Base-by-base conservation (phyloP, 2,888 invertebrate genomes). In the Unio pictorum region DNA sequence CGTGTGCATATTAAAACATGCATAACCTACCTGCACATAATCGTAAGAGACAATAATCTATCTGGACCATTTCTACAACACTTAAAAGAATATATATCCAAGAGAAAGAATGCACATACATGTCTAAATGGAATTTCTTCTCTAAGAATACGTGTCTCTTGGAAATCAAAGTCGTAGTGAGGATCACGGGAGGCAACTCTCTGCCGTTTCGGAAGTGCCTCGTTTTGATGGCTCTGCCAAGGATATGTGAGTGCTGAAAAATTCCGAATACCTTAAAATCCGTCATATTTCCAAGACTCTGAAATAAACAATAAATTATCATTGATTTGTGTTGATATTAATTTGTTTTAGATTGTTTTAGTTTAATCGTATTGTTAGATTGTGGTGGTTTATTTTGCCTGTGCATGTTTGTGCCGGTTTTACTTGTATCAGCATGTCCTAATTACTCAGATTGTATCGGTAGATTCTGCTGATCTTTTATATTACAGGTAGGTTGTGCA, bases 141-240 rank as follows among this genome's bases (percentile, higher is more conserved):
- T 4, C 59, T 55, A 8, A 70, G 58, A 8, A 67, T 18, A 8
- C 76, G 59, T 30, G 67, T 65, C 62, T 81, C 80, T 68, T 83
- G 82, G 66, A 73, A 83, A 63, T 82, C 78, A 61, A 83, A 84
- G 66, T 85, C 85, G 61, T 83, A 85, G 45, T 81, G 66, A 11
- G 75, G 72, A 59, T 85, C 26, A 85, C 58, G 23, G 79, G 75
- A 59, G 73, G 66, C 15, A 82, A 60, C 58, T 84, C 82, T n/a
- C 69, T 74, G 20, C 83, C 84, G 34, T 82, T 76, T 26, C 85
- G 71, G 69, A 72, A 72, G 58, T 78, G 78, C 45, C 80, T 65
- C 11, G 82, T 76, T 61, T 64, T 69, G n/a, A 85, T 76, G 17
- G 69, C 70, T 30, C 55, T 67, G 7, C 79, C 83, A 1, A 79